Evolutionary conservation across 2,797 vertebrate species (phyloP).

Genomic region (Acropternis orthonyx): DNA sequence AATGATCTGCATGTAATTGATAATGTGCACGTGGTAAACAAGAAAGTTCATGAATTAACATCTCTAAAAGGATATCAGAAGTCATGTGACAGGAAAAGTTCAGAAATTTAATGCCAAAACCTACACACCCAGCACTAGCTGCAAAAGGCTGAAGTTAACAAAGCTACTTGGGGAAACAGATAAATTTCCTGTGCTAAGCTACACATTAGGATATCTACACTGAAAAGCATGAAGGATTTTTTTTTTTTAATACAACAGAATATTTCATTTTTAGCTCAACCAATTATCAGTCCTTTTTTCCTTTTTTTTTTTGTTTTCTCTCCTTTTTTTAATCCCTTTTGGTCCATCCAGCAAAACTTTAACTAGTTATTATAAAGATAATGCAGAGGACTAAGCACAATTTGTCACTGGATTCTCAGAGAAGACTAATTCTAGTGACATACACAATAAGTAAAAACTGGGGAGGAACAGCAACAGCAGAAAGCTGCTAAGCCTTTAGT

Average conservation of each 20-base stretch:
- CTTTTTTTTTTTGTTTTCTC: too few species aligned
- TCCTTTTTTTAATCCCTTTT: neutral
- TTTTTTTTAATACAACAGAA: neutral
- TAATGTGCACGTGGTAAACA: neutral
- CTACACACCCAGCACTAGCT: neutral
- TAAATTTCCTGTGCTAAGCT: neutral
- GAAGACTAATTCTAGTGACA: neutral
- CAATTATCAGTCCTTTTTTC: neutral
- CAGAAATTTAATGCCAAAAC: neutral
- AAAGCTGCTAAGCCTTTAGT: neutral
- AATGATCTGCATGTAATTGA: neutral
- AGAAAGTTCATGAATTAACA: neutral
- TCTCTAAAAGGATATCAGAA: neutral
- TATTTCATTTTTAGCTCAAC: neutral
- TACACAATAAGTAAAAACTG: neutral
- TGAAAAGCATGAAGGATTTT: neutral
- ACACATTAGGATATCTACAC: neutral
- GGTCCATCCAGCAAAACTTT: neutral
- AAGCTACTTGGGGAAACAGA: neutral
- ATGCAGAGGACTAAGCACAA: neutral
- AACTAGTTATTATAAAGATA: neutral
- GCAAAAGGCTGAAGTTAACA: neutral
- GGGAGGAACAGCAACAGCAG: neutral
- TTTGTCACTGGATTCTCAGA: neutral
- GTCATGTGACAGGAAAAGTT: neutral